Percentiles rank a stretch among this genome's conserved stretches.
Conservation (phyloP, 2,797 vertebrate species). For the Gallinago stenura region DNA sequence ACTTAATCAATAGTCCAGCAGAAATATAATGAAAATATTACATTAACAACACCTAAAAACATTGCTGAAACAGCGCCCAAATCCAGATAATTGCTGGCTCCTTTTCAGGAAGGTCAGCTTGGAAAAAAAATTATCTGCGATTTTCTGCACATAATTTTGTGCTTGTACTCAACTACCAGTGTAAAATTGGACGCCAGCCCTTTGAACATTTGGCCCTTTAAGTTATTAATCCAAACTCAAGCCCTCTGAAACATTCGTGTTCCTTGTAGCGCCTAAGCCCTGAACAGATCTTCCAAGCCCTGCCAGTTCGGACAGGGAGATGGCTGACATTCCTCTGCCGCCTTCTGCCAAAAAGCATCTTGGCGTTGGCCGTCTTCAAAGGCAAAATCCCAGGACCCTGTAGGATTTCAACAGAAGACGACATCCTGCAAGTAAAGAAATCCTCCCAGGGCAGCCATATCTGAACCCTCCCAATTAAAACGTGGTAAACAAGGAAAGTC, state of each 20-base stretch:
- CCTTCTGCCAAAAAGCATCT: background rate
- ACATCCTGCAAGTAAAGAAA: background rate
- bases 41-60: conserved; percentile 55
- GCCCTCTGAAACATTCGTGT: background rate
- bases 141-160: conserved; percentile 43
- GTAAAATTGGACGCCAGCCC: conserved; percentile 36
- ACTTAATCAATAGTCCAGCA: conserved; percentile 36
- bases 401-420: background rate
- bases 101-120: conserved; percentile 39
- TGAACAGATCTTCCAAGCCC: background rate
- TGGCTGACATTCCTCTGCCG: background rate
- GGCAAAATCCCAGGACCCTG: background rate
- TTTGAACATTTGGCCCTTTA: conserved; percentile 21
- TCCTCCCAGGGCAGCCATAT: background rate
- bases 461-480: background rate
- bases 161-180: background rate
- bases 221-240: conserved; percentile 4
- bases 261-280: background rate
- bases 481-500: background rate
- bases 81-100: conserved; percentile 38
- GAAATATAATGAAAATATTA: conserved; percentile 44
- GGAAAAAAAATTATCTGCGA: conserved; percentile 32
- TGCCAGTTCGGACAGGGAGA: background rate
- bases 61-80: conserved; percentile 21
- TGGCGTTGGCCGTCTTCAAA: background rate